A percentile compares a stretch with the other conserved stretches of the same genome.
Evolutionary conservation across 2,888 invertebrate species (phyloP).

Genomic region (Cinara cedri): DNA sequence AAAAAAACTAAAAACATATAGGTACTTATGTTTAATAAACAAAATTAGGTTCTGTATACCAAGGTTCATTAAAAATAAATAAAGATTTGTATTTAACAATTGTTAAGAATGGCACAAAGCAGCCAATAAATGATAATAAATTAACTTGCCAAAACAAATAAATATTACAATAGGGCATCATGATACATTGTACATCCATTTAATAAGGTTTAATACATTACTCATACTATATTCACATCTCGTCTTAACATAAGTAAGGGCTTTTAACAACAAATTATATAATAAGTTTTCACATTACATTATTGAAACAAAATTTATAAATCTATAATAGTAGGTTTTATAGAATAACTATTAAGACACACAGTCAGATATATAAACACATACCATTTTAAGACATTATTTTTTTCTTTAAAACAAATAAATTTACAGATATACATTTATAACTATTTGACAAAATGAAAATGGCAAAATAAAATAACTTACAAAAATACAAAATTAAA

Average conservation of each 20-base stretch:
- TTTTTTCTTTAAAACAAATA: background rate
- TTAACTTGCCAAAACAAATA: conserved; percentile 11
- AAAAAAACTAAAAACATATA: conserved; percentile 41
- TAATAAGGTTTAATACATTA: background rate
- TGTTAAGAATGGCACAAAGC: conserved; percentile 12
- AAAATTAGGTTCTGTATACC: conserved; percentile 17
- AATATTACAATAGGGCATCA: background rate
- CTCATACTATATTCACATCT: background rate
- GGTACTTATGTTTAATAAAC: background rate
- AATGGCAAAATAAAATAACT: background rate
- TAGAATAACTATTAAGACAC: background rate
- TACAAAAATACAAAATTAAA: conserved; percentile 39
- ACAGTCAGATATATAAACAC: background rate
- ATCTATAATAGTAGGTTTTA: background rate
- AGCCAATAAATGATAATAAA: conserved; percentile 28
- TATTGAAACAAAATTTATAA: background rate
- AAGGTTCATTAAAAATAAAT: conserved; percentile 14
- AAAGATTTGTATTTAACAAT: conserved; percentile 14
- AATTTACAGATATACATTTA: background rate
- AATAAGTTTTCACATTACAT: background rate
- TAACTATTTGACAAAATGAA: background rate
- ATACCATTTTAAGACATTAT: background rate
- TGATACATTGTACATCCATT: conserved; percentile 21
- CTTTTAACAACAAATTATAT: background rate
- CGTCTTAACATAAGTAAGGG: conserved; percentile 8